phyloP scores from a whole-genome alignment of 2,113 vertebrate species.

The Prionailurus viverrinus region DNA sequence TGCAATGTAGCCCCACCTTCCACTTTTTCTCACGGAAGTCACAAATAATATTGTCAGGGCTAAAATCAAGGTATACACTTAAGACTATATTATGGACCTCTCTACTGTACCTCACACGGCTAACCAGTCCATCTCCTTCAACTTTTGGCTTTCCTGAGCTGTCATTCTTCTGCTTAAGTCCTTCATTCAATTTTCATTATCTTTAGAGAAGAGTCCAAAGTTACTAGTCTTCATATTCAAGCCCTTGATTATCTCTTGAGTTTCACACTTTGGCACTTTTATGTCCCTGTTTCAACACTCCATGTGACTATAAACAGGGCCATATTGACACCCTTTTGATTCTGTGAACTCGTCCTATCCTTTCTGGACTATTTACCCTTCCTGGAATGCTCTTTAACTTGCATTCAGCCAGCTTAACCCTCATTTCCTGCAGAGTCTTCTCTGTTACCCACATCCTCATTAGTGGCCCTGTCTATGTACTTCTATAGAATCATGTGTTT shows the following conservation, averaged over 20 bases:
- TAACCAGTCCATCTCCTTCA: neutral
- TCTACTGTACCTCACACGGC: neutral
- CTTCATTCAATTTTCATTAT: neutral
- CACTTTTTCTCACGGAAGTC: neutral
- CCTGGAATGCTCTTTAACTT: neutral
- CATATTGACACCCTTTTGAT: neutral
- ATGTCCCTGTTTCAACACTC: neutral
- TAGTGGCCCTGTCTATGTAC: neutral
- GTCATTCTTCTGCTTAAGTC: neutral
- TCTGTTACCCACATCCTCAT: neutral
- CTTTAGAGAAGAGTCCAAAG: neutral
- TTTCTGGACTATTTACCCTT: neutral
- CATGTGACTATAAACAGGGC: neutral
- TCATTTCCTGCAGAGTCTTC: neutral
- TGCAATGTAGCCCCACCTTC: neutral
- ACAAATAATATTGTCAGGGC: neutral
- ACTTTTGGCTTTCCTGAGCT: neutral
- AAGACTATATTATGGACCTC: neutral
- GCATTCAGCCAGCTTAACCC: neutral
- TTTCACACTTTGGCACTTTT: neutral
- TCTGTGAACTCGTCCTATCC: neutral
- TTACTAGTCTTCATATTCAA: neutral
- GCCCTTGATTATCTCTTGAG: neutral
- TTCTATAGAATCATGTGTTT: neutral
- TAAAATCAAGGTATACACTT: neutral